These are phyloP conservation scores for Chalcosyrphus nemorum DNA, from an alignment of 2,888 invertebrate genomes.

Conservation along the genomic window DNA sequence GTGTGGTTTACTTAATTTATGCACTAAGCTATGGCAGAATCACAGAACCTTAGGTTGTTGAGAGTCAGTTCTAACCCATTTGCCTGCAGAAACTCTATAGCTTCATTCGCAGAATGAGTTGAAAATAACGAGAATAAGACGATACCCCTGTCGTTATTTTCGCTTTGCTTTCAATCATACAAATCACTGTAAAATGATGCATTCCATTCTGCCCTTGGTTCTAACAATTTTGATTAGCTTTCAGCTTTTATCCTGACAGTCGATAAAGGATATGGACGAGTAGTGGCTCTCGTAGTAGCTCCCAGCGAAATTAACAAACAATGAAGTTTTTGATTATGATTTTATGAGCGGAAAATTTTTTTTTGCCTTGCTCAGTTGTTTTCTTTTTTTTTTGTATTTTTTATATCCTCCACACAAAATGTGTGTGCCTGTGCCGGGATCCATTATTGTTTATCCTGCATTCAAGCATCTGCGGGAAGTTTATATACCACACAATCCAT, in stretches of 20 bases:
- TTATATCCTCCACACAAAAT: slow-evolving; percentile 5
- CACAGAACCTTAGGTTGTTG: no score
- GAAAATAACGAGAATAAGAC: neutral
- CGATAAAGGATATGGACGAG: slow-evolving; percentile 5
- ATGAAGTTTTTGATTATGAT: slow-evolving; percentile 55
- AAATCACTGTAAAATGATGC: neutral
- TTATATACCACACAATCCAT: slow-evolving; percentile 42
- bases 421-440: slow-evolving; percentile 31
- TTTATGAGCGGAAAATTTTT: slow-evolving; percentile 33
- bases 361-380: slow-evolving; percentile 9
- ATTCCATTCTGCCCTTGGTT: neutral
- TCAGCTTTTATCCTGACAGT: neutral
- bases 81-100: no score
- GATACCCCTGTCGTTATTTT: neutral
- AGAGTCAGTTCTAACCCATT: no score
- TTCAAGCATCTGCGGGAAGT: slow-evolving; percentile 43
- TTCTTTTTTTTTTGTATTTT: neutral
- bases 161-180: neutral
- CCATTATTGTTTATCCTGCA: slow-evolving; percentile 63
- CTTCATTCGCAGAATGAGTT: no score
- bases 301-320: slow-evolving; percentile 42
- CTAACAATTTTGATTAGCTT: neutral
- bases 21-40: no score
- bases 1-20: no score
- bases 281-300: neutral